Evolutionary conservation across 2,113 vertebrate species (phyloP), one percentile per base, ranked within the genome.

Genomic region (Drymodes brunneopygia): DNA sequence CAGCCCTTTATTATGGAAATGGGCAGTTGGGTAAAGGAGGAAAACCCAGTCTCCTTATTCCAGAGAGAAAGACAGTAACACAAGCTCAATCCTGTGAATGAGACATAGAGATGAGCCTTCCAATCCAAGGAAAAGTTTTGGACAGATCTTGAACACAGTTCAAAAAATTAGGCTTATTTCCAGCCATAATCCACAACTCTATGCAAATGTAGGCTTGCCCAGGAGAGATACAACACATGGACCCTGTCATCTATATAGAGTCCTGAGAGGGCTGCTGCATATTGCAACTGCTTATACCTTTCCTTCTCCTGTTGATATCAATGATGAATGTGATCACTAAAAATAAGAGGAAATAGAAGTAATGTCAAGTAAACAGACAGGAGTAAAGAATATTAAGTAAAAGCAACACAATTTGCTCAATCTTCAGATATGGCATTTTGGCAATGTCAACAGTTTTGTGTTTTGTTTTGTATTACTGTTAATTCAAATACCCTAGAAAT

Each of bases 1-100:
- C 15, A 44, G 61, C 12, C 53, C 25, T 88, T 95, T 93, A 11
- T 82, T 75, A 69, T 72, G 74, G 78, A 90, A 91, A 94, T 33
- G 5, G 19, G 0, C 0, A 1, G 20, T 24, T 67, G 51, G 33
- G 47, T 58, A 44, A 11, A 42, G 33, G 40, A 74, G 36, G 42
- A 81, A 91, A 91, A 60, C 31, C 36, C 57, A 48, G 23, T 4
- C 73, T 72, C 45, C 28, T 8, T 3, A 45, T 61, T 73, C 60
- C n/a, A 44, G 23, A 28, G 36, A 36, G 24, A 90, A 78, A 79
- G 42, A 5, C 40, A 62, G 47, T 64, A 84, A 42, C 19, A 65
- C 17, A 20, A 80, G 23, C 24, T 69, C 48, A 40, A 1, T 35
- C 60, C 13, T 35, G 1, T 29, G 22, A 72, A 31, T 69, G 29